Conservation (phyloP, 2,113 vertebrate genomes). For the Theristicus caerulescens region DNA sequence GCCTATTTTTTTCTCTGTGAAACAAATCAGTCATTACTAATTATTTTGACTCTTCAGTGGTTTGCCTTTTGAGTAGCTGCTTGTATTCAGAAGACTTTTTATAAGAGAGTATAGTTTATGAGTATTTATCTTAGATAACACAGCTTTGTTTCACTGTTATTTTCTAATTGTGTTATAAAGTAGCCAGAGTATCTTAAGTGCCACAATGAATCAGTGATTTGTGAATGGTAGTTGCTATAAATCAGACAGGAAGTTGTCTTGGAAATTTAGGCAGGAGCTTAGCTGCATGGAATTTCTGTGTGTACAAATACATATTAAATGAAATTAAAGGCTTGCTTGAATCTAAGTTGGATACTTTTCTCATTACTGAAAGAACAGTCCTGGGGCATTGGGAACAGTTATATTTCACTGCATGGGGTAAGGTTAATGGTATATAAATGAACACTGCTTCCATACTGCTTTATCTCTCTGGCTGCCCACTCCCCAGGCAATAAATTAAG, state of each 20-base stretch:
- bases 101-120: not conserved
- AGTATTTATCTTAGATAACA: not conserved
- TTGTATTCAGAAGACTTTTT: not conserved
- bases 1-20: not conserved
- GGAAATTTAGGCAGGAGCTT: not conserved
- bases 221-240: not conserved
- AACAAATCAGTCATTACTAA: not conserved
- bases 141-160: not conserved
- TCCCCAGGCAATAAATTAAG: not conserved
- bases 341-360: not conserved
- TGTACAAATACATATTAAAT: not conserved
- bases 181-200: not conserved
- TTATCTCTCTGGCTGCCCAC: not conserved
- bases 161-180: not conserved
- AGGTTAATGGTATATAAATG: not conserved
- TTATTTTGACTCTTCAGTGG: not conserved
- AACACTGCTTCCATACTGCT: not conserved
- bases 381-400: not conserved
- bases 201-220: not conserved
- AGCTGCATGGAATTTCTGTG: not conserved
- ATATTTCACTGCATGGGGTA: not conserved
- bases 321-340: not conserved
- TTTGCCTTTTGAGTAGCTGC: not conserved
- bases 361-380: not conserved
- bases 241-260: not conserved